A percentile compares a stretch with the other conserved stretches of the same genome.
Evolutionary conservation across 2,113 vertebrate genomes (phyloP).

Genomic region (Lepidothrix coronata): DNA sequence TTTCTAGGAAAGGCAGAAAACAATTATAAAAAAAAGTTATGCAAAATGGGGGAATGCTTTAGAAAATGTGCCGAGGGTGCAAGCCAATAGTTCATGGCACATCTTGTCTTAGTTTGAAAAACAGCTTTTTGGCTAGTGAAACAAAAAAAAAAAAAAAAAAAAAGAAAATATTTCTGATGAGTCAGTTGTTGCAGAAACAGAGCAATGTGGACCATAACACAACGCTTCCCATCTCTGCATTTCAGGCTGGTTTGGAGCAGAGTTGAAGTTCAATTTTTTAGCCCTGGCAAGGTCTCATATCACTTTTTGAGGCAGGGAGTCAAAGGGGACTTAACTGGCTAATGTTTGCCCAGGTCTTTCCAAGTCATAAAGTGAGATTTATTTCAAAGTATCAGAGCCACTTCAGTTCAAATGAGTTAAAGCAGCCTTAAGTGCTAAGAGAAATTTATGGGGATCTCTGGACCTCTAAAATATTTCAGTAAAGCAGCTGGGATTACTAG

Average conservation of each 20-base stretch:
- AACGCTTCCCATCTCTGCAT: neutral
- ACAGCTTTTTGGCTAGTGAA: neutral
- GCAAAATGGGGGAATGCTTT: neutral
- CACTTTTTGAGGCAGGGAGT: neutral
- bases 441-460: constrained; percentile 6
- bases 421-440: neutral
- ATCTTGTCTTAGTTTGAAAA: neutral
- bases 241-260: neutral
- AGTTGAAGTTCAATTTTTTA: neutral
- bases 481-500: neutral
- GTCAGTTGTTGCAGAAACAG: neutral
- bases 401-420: neutral
- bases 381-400: neutral
- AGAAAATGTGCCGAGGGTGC: neutral
- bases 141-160: fast-evolving
- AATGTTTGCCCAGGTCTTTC: neutral
- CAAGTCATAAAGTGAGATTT: neutral
- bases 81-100: neutral
- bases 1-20: neutral
- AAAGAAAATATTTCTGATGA: neutral
- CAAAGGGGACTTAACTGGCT: neutral
- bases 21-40: neutral
- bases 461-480: neutral
- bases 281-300: neutral
- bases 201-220: neutral